A percentile compares a stretch with the other conserved stretches of the same genome.
These are phyloP conservation scores for Pseudochirops corinnae DNA, from an alignment of 2,797 vertebrate species.

Conservation along the genomic window DNA sequence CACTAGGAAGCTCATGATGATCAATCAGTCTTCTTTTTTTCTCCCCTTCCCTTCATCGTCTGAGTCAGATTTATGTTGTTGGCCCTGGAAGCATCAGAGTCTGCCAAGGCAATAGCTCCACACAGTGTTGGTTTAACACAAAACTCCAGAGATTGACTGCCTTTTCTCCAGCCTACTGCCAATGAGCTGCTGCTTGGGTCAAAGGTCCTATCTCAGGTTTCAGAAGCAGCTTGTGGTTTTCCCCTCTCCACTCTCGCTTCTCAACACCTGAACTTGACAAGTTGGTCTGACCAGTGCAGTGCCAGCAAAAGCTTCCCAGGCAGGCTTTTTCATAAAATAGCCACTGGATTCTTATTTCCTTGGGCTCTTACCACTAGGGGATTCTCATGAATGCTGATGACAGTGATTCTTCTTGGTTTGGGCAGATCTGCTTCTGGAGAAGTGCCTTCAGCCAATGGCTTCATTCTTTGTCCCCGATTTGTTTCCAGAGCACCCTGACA, in stretches of 20 bases:
- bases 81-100: slow-evolving; percentile 32
- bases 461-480: slow-evolving; percentile 38
- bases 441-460: slow-evolving; percentile 17
- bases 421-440: slow-evolving; percentile 1
- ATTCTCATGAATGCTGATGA: neutral
- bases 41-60: neutral
- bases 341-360: slow-evolving; percentile 17
- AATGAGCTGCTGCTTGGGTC: neutral
- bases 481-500: slow-evolving; percentile 24
- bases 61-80: slow-evolving; percentile 41
- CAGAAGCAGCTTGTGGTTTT: slow-evolving; percentile 3
- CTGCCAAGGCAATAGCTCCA: slow-evolving; percentile 73
- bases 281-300: slow-evolving; percentile 5
- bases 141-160: neutral
- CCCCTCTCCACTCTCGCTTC: neutral
- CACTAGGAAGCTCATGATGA: neutral
- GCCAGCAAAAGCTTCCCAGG: neutral
- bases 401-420: neutral
- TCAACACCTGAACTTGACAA: neutral
- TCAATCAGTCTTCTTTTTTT: neutral
- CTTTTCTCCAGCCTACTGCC: slow-evolving; percentile 13
- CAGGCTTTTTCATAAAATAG: neutral
- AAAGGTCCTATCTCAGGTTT: neutral
- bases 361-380: slow-evolving; percentile 8
- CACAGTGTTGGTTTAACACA: slow-evolving; percentile 61